Evolutionary conservation across 2,888 invertebrate species (phyloP), one percentile per base, ranked within the genome.

Genomic region (Drosophila borborema): DNA sequence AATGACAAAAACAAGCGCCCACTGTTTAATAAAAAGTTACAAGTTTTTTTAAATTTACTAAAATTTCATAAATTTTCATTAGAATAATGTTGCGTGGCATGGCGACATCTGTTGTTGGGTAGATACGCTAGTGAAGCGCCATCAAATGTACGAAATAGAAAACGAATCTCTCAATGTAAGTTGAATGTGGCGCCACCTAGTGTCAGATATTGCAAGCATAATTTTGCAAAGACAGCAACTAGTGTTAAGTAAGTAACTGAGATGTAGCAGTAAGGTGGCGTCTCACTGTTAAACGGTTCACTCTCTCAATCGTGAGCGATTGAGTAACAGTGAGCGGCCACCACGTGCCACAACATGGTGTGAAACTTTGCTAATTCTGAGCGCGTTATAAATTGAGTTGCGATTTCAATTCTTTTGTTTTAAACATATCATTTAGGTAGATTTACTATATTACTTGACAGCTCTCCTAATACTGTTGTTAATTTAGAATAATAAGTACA

Each of bases 11-110:
- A 54, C 53, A 81, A 72, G 66, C 70, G 74, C 79, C 84, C 79
- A 84, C 74, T 89, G 89, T 89, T 86, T 84, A 80, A 86, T 86
- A 86, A 86, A 85, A 86, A 89, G 85, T 86, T 86, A 85, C 85
- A 84, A 85, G 75, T 87, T 89, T 89, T 89, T 81, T 70, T 34
- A 87, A 86, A 71, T 72, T 76, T 72, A 77, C 75, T 74, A 66
- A 74, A 79, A 68, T 1, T 9, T 23, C 10, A 31, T 2, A 3
- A 2, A 5, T 46, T 23, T 40, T 16, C 0, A 5, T 20, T 36
- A 14, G 8, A 5, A 31, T 28, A 20, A 3, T 7, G 14, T 3
- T 23, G 7, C 14, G 16, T 41, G 9, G 1, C 3, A 0, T 23
- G 3, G 46, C 46, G 46, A 0, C 55, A 41, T 5, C 55, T 55